Base-by-base conservation (phyloP, 30 jellyfish, hydroid and myxozoan genomes). In the Nemopilema nomurai region DNA sequence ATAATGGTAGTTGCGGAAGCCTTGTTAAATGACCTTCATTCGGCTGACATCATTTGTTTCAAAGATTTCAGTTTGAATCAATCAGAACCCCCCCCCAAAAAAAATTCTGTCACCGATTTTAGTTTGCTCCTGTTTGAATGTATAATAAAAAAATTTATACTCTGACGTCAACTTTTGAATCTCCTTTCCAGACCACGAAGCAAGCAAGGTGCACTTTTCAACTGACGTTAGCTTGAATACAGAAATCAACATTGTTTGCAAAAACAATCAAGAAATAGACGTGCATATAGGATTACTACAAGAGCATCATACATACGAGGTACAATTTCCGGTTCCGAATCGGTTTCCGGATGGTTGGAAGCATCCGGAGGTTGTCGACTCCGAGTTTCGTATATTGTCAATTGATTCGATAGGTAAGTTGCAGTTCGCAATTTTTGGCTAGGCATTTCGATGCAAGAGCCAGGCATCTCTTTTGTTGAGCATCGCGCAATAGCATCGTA, bases 201-300 rank as follows among this genome's bases (percentile, higher is more conserved):
- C 96, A 27, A 87, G 96, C 80, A 87, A 78, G 57, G 96, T 87
- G 49, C 96, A 87, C 53, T 87, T 87, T 28, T 87, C 96, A 49
- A 79, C 77, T 17, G 96, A 79, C 41, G 87, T 87, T 19, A 28
- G 77, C 0, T 25, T 71, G 50, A 87, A 87, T 70, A 87, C 96
- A 1, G 96, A 87, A 71, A 87, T 87, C 49, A 78, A 77, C 67
- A 79, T 87, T 28, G 79, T 51, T 17, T 30, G 76, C 23, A 87
- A 78, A 33, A 57, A 24, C 33, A 28, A 68, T 33, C 81, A 66
- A 20, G 51, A 18, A 18, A 67, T 79, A 21, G 96, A 87, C 57
- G 86, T 68, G 0, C 96, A 87, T 53, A 68, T 87, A 17, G 96
- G 96, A 3, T 87, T 87, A 27, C 41, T 87, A 74, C 84, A 28